These are phyloP conservation scores for Euphonia xanthogaster DNA, from an alignment of 2,797 vertebrate species.

Conservation along the genomic window DNA sequence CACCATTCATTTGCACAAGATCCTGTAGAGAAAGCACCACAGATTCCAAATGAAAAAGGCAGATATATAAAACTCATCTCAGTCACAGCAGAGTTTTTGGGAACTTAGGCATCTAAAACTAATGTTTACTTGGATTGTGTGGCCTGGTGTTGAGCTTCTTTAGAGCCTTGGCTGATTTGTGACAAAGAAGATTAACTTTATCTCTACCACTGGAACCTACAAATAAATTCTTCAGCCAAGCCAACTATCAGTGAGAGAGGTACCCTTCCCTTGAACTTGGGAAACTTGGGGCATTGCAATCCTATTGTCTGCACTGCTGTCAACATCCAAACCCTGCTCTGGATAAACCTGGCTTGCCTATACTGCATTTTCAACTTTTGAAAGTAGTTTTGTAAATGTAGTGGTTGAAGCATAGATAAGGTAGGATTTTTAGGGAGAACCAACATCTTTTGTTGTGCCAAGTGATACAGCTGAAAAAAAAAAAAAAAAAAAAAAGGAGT, in stretches of 20 bases:
- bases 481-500: not conserved
- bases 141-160: not conserved
- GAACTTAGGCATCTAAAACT: not conserved
- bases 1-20: not conserved
- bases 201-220: not conserved
- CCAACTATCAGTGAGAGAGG: not conserved
- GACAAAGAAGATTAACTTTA: not conserved
- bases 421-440: not conserved
- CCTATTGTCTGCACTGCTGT: not conserved
- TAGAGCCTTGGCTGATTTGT: not conserved
- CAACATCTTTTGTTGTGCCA: not conserved
- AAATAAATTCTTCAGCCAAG: not conserved
- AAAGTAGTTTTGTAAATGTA: not conserved
- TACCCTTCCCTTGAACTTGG: not conserved
- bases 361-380: not conserved
- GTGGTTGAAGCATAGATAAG: not conserved
- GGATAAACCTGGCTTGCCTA: not conserved
- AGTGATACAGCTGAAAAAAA: not conserved
- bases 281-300: not conserved
- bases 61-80: not conserved
- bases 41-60: not conserved
- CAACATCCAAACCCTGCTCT: not conserved
- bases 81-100: not conserved
- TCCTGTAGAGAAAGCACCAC: not conserved
- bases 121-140: not conserved